Base-by-base conservation (phyloP, 2,113 vertebrate species). In the Heteronetta atricapilla region DNA sequence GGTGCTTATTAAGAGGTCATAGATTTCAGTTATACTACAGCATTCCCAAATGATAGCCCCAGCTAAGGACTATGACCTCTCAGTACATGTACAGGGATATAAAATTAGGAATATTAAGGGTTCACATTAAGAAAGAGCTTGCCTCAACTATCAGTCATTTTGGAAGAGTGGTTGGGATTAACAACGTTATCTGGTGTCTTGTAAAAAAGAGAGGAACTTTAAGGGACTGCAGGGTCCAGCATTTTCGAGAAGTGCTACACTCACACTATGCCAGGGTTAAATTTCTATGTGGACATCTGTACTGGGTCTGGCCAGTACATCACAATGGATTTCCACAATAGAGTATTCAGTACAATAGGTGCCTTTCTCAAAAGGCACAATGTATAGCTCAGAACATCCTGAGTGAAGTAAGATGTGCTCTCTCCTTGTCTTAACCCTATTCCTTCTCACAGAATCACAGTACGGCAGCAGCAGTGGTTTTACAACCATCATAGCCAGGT, bases 1-100 rank as follows among this genome's bases (percentile, higher is more conserved):
- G 96, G 97, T 96, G 94, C 96, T 98, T 97, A 97, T 97, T 98
- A 98, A 97, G 97, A 97, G 98, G 97, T 98, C 97, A 97, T 31
- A 94, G 97, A 98, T 97, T 94, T 97, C 95, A 46, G 92, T 97
- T 97, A 97, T 93, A 94, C 80, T 86, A 77, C 58, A 91, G 80
- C 73, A 94, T 88, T 98, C 97, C 96, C 97, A 92, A 88, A 95
- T 95, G 91, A 91, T 91, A 96, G 94, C 92, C 90, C 88, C 89
- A 95, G 94, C 92, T 92, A 91, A 17, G 90, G 86, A 96, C 94
- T 86, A 62, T 94, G 96, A 95, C 93, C 95, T 94, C 96, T 81
- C 84, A 93, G 59, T 77, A 95, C 69, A 97, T 95, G 95, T 95
- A 96, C 36, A 83, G 89, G 63, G 81, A 89, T 62, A 74, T 74